Evolutionary conservation across 1,140 invertebrate genomes (phyloP).

Genomic region (Drosophila rhopaloa): DNA sequence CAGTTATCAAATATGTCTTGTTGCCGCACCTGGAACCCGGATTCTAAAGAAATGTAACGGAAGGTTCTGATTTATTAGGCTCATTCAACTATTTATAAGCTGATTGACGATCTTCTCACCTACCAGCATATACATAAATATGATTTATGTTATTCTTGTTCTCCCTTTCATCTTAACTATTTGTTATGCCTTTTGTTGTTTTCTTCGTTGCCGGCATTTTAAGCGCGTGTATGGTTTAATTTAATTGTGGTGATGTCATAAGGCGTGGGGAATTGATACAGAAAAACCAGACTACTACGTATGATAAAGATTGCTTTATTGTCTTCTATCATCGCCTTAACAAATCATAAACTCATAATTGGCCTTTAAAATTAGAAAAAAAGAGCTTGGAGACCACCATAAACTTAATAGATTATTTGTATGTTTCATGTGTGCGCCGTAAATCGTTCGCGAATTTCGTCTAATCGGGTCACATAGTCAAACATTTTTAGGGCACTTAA

Average conservation of each 20-base stretch:
- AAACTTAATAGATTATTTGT: slow-evolving; percentile 31
- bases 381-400: background rate
- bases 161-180: slow-evolving; percentile 25
- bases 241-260: slow-evolving; percentile 69
- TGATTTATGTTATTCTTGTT: slow-evolving; percentile 10
- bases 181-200: slow-evolving; percentile 38
- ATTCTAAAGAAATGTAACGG: slow-evolving; percentile 31
- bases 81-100: slow-evolving; percentile 52
- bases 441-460: too few relatives aligned
- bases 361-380: slow-evolving; percentile 9
- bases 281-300: slow-evolving; percentile 20
- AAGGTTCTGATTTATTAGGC: slow-evolving; percentile 55
- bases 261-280: slow-evolving; percentile 36
- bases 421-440: slow-evolving; percentile 23
- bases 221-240: slow-evolving; percentile 53
- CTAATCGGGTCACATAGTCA: slow-evolving; percentile 19
- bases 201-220: slow-evolving; percentile 54
- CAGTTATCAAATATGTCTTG: background rate
- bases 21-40: slow-evolving; percentile 22
- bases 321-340: slow-evolving; percentile 11
- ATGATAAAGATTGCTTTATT: slow-evolving; percentile 3
- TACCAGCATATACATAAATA: slow-evolving; percentile 2
- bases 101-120: slow-evolving; percentile 23
- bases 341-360: slow-evolving; percentile 23
- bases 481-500: slow-evolving; percentile 1